Conservation (phyloP, 2,113 vertebrate species). For the Gyps fulvus region DNA sequence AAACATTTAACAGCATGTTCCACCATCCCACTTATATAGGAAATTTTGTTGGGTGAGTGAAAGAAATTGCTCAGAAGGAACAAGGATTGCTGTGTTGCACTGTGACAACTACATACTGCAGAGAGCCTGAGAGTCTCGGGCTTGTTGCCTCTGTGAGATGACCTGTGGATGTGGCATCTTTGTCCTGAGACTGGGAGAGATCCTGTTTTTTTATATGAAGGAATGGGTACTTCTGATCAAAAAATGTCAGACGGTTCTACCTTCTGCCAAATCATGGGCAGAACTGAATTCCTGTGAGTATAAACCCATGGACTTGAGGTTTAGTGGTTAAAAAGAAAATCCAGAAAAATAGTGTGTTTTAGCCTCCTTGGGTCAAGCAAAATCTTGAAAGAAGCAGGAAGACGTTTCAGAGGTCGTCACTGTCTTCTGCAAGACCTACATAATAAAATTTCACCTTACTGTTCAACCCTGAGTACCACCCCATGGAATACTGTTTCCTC, state of each 20-base stretch:
- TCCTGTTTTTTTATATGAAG: background rate
- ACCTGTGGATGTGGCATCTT: background rate
- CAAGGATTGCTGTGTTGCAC: background rate
- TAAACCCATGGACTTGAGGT: background rate
- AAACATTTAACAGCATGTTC: slow-evolving; percentile 10
- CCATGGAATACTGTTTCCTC: background rate
- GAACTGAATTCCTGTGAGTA: background rate
- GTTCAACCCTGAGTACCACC: background rate
- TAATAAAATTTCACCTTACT: background rate
- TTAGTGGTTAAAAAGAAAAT: background rate
- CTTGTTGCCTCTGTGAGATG: background rate
- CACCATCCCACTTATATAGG: background rate
- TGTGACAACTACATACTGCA: background rate
- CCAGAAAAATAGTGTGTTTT: background rate
- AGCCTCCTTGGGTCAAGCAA: background rate
- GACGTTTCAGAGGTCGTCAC: background rate
- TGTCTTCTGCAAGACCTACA: background rate
- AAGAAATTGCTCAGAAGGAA: background rate
- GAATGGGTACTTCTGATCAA: background rate
- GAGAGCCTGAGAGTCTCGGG: background rate
- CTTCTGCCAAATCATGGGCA: background rate
- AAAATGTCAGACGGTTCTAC: background rate
- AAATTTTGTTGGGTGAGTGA: background rate
- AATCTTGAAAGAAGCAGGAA: background rate
- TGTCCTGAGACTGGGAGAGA: background rate